A percentile compares a stretch with the other conserved stretches of the same genome.
phyloP scores from a whole-genome alignment of 2,797 vertebrate species.

The Hoplostethus mediterraneus region DNA sequence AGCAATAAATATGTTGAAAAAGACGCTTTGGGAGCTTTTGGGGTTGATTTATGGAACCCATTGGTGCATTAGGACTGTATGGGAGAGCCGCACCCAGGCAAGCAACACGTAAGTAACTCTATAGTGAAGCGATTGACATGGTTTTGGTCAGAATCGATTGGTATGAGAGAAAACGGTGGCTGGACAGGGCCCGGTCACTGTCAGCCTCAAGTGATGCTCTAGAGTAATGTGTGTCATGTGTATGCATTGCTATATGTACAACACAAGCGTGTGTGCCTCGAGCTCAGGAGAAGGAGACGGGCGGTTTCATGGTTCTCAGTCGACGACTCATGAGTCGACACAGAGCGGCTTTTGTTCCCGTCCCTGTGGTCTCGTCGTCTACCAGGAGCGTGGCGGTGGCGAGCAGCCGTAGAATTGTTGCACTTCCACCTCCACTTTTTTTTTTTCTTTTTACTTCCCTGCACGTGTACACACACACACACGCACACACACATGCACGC shows the following conservation, averaged over 20 bases:
- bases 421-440: constrained; percentile 43
- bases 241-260: constrained; percentile 6
- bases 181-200: no score
- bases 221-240: no score
- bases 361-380: constrained; percentile 51
- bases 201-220: no score
- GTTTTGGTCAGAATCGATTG: not conserved
- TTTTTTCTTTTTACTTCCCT: no score
- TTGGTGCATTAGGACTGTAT: no score
- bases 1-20: no score
- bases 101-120: not conserved
- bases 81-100: no score
- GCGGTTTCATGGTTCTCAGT: constrained; percentile 32
- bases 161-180: no score
- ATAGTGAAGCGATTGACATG: not conserved
- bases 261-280: not conserved
- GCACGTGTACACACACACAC: constrained; percentile 1
- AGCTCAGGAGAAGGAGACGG: constrained; percentile 18
- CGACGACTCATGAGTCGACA: constrained; percentile 29
- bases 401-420: constrained; percentile 42
- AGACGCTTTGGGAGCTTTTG: no score
- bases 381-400: constrained; percentile 45
- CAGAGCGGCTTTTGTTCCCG: constrained; percentile 45
- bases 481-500: not conserved
- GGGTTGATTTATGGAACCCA: no score